phyloP scores from a whole-genome alignment of 2,113 vertebrate species.

The Xiphophorus hellerii region DNA sequence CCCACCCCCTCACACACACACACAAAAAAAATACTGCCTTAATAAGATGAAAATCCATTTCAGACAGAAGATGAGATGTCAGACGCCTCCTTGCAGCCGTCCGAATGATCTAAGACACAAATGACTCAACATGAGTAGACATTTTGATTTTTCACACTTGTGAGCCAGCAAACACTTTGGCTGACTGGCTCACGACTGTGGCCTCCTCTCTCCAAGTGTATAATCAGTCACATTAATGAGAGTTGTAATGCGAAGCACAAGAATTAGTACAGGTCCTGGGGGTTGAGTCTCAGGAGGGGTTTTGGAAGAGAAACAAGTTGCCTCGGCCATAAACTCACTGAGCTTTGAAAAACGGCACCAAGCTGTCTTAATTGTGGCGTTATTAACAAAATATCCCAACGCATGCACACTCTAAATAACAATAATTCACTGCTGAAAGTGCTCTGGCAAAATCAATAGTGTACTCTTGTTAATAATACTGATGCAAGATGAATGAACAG shows the following conservation, averaged over 20 bases:
- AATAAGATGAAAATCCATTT: slow-evolving; percentile 50
- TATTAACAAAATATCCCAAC: slow-evolving; percentile 30
- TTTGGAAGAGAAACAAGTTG: slow-evolving; percentile 36
- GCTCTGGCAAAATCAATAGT: slow-evolving; percentile 53
- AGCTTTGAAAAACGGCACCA: slow-evolving; percentile 30
- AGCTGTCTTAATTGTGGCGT: slow-evolving; percentile 32
- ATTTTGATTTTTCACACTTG: slow-evolving; percentile 57
- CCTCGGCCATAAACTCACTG: slow-evolving; percentile 23
- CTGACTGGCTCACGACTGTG: slow-evolving; percentile 32
- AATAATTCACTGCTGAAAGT: slow-evolving; percentile 35
- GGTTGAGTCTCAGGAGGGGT: slow-evolving; percentile 44
- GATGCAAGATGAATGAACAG: slow-evolving; percentile 31
- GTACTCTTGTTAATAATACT: slow-evolving; percentile 47
- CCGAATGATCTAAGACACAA: slow-evolving; percentile 55
- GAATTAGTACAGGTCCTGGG: slow-evolving; percentile 60
- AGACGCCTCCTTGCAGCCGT: slow-evolving; percentile 39
- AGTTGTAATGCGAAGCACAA: slow-evolving; percentile 66
- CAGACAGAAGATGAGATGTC: slow-evolving; percentile 56
- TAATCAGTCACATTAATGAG: slow-evolving; percentile 70
- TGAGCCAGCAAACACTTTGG: slow-evolving; percentile 56
- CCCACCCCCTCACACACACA: not conserved
- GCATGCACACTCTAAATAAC: slow-evolving; percentile 32
- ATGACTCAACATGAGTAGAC: slow-evolving; percentile 63
- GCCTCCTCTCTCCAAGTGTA: slow-evolving; percentile 46
- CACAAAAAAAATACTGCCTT: slow-evolving; percentile 23